Base-by-base conservation (phyloP, 1,140 invertebrate genomes). In the Radopholus similis region DNA sequence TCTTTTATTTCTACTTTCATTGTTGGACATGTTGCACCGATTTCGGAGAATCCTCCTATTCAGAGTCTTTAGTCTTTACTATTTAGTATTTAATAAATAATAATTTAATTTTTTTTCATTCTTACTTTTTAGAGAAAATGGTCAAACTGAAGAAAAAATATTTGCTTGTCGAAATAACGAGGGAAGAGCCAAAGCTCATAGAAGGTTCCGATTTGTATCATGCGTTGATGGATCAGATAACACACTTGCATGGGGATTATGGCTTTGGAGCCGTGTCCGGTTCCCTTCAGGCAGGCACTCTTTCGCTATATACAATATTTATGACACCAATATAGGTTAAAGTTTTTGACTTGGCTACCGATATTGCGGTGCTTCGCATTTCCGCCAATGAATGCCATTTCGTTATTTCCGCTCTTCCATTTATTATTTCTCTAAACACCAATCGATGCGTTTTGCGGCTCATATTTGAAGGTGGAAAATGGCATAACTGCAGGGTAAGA, bases 241-340 rank as follows among this genome's bases (percentile, higher is more conserved):
- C 64, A 4, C n/a, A 18, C 23, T 40, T 68, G 37, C 66, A 68
- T 28, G 66, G 66, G 26, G 66, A 68, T 55, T 68, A 69, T n/a
- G 66, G 66, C 5, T 40, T 69, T 42, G 66, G 66, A 9, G 58
- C 59, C 6, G 65, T 68, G 18, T n/a, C 21, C 23, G 60, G 47
- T 4, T 68, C 66, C 26, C 54, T 68, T 5, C 62, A 64, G 49
- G 66, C 64, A 38, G 23, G 44, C 13, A 21, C 9, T 18, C 40
- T 26, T 18, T 21, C 15, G 9, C 42, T 47, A 6, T 58, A 4
- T 28, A n/a, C 18, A 44, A 6, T 28, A 57, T 4, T 42, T 18
- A 34, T 26, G 1, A n/a, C 11, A 6, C 35, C 11, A 9, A 44
- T 66, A 1, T n/a, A 68, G 66, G 66, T 68, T 4, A 64, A 66